Conservation (phyloP, 2,113 vertebrate genomes). For the Chloroceryle aenea region DNA sequence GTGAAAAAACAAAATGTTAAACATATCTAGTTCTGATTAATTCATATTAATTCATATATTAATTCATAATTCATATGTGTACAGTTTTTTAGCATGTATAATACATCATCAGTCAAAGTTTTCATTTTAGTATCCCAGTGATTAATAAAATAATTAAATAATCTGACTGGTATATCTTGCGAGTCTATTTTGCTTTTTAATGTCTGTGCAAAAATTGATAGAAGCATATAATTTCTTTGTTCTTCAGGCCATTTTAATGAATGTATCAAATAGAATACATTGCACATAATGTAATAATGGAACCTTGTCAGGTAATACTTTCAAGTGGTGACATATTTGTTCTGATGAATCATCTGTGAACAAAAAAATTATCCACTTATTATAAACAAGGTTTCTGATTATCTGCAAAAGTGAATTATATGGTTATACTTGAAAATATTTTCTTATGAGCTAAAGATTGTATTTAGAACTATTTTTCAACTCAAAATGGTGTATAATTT, state of each 20-base stretch:
- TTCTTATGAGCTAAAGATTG: background rate
- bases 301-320: conserved; percentile 4
- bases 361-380: conserved; percentile 24
- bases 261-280: background rate
- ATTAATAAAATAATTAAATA: background rate
- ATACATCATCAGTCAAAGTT: background rate
- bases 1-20: background rate
- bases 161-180: background rate
- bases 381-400: conserved; percentile 33
- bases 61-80: background rate
- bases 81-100: background rate
- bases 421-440: background rate
- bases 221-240: background rate
- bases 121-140: background rate
- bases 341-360: conserved; percentile 15
- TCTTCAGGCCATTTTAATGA: background rate
- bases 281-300: background rate
- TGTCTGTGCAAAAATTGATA: background rate
- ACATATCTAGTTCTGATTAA: background rate
- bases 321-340: background rate
- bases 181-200: background rate
- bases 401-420: background rate
- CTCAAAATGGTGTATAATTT: background rate
- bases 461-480: conserved; percentile 13
- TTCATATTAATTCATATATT: too few species aligned